Conservation (phyloP, 1,140 invertebrate genomes). For the Pectinophora gossypiella region DNA sequence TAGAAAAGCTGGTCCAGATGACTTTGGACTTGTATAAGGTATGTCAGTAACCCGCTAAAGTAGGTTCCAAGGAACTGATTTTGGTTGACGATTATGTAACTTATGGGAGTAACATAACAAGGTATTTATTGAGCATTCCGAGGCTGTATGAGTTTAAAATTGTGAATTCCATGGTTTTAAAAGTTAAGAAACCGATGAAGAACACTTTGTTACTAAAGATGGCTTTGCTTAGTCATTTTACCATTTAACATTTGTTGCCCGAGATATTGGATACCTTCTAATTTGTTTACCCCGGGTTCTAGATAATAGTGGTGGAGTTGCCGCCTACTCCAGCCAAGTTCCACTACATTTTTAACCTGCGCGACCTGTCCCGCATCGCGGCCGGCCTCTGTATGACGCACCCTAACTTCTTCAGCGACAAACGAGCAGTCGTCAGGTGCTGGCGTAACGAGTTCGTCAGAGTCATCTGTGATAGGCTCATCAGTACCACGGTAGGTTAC, state of each 20-base stretch:
- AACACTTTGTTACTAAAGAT: no score
- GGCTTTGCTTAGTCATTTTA: no score
- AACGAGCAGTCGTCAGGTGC: slow-evolving; percentile 85
- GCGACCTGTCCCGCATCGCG: slow-evolving; percentile 90
- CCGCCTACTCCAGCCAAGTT: slow-evolving; percentile 95
- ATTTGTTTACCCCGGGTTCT: slow-evolving; percentile 6
- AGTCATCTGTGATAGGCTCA: slow-evolving; percentile 91
- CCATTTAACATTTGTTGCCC: no score
- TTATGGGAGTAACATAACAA: no score
- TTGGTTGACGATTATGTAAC: no score
- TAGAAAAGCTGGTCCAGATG: slow-evolving; percentile 82
- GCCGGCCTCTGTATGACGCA: slow-evolving; percentile 86
- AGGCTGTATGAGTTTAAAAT: no score
- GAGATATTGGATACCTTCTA: no score
- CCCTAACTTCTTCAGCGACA: slow-evolving; percentile 79
- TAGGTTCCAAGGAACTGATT: no score
- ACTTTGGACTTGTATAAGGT: slow-evolving; percentile 91
- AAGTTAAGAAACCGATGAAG: no score
- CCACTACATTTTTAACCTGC: slow-evolving; percentile 95
- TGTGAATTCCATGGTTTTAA: no score
- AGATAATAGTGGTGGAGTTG: slow-evolving; percentile 83
- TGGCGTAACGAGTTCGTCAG: slow-evolving; percentile 93
- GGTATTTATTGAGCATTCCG: no score
- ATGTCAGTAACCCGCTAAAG: no score
- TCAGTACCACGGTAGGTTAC: slow-evolving; percentile 63